Evolutionary conservation across 23 tunicate genomes (phyloP).

Genomic region (Oikopleura albicans): DNA sequence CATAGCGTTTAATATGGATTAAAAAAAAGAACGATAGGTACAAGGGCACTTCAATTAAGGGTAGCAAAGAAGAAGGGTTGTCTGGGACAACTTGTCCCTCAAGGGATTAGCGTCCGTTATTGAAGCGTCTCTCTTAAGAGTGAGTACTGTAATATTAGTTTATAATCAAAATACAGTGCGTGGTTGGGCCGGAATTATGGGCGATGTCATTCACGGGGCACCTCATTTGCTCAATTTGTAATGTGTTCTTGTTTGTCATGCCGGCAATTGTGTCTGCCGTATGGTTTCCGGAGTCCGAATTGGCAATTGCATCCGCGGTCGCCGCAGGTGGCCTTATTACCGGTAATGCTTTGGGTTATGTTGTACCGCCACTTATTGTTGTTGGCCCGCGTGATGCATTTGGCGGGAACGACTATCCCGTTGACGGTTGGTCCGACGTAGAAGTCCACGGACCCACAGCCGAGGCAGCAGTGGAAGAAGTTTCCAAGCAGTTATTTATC

Average conservation of each 20-base stretch:
- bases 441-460: neutral
- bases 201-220: neutral
- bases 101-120: too few species aligned
- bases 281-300: neutral
- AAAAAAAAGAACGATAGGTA: too few species aligned
- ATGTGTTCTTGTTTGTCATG: neutral
- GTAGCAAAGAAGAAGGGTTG: too few species aligned
- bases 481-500: neutral
- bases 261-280: neutral
- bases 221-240: neutral
- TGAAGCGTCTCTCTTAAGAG: too few species aligned
- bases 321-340: neutral
- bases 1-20: too few species aligned
- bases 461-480: slow-evolving; percentile 5
- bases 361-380: neutral
- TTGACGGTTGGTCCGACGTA: neutral
- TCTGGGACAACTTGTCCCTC: too few species aligned
- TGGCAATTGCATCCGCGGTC: neutral
- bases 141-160: too few species aligned
- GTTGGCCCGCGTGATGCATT: neutral
- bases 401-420: neutral
- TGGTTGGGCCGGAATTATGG: neutral
- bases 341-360: neutral
- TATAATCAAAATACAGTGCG: too few species aligned
- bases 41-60: too few species aligned